A percentile compares a stretch with the other conserved stretches of the same genome.
phyloP scores from a whole-genome alignment of 2,113 vertebrate species.

The Clarias macrocephalus region DNA sequence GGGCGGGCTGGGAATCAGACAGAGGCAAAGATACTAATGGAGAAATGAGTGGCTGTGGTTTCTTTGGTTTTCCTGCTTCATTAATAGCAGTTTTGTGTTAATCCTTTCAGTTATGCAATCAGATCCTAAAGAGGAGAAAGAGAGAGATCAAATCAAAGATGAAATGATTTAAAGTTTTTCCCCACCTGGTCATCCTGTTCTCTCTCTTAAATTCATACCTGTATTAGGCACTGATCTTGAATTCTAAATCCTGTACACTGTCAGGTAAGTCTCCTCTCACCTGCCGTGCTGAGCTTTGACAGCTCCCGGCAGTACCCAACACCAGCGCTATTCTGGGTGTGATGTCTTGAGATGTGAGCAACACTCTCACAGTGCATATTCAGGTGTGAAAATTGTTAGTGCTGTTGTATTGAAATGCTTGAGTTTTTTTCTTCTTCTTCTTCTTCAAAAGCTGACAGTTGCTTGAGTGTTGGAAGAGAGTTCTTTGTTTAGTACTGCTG shows the following conservation, averaged over 20 bases:
- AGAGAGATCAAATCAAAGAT: conserved; percentile 9
- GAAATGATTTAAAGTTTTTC: conserved; percentile 16
- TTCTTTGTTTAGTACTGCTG: conserved; percentile 15
- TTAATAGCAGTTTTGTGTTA: background rate
- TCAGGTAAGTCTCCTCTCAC: conserved; percentile 20
- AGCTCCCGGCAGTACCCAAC: conserved; percentile 28
- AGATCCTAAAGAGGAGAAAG: background rate
- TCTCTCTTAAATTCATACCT: conserved; percentile 7
- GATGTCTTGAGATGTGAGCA: conserved; percentile 13
- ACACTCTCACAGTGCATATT: conserved; percentile 13
- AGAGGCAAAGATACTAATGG: background rate
- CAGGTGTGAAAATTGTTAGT: conserved; percentile 14
- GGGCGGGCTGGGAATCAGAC: background rate
- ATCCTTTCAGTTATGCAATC: conserved; percentile 9
- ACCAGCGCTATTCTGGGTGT: conserved; percentile 29
- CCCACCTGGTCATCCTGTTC: background rate
- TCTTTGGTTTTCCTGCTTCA: conserved; percentile 17
- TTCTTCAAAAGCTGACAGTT: background rate
- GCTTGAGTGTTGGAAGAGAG: background rate
- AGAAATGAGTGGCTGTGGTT: background rate
- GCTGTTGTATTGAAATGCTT: conserved; percentile 11
- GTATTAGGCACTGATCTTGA: conserved; percentile 17
- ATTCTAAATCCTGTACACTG: conserved; percentile 11
- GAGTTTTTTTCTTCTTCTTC: background rate
- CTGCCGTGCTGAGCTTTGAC: conserved; percentile 44